Base-by-base conservation (phyloP, 2,797 vertebrate species). In the Rachycentron canadum region DNA sequence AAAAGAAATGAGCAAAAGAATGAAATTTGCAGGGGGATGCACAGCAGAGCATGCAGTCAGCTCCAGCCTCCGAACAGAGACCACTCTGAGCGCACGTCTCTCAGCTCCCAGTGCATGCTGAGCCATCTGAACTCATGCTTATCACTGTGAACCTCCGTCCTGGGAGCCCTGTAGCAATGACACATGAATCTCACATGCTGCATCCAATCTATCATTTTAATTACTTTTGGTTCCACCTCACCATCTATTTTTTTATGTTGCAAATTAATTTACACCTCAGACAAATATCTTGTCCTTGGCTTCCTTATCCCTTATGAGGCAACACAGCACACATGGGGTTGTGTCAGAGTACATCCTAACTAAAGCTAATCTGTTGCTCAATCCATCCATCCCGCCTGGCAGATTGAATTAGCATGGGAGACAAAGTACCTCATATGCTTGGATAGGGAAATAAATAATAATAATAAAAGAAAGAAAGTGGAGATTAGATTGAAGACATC, bases 151-250 rank as follows among this genome's bases (percentile, higher is more conserved):
- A 75, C 79, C 74, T 80, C 78, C 78, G 67, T 88, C 83, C 76
- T 60, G 76, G 70, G 83, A 84, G 88, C 85, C 32, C 32, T 79
- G 88, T 41, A 65, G 86, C 81, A 64, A 74, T 84, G 85, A 91
- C 90, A 90, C 92, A 88, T 80, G 79, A 89, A 90, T 92, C 91
- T 91, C 85, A 82, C 67, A 66, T 58, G 71, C 84, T 82, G 85
- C 83, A 83, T 85, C 86, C 90, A 91, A 95, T 95, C 91, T 91
- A 92, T 95, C 95, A 95, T 91, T 88, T 89, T 95, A 95, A 96
- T 95, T 93, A 92, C 91, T 91, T 92, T 85, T 88, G 91, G 90
- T 94, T 94, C 88, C 90, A 91, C 89, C 91, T 84, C 81, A 72
- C 84, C 82, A 78, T 94, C 84, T 87, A 76, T 91, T 91, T 89